Conservation (phyloP, 2,113 vertebrate species). For the Lepisosteus osseus region DNA sequence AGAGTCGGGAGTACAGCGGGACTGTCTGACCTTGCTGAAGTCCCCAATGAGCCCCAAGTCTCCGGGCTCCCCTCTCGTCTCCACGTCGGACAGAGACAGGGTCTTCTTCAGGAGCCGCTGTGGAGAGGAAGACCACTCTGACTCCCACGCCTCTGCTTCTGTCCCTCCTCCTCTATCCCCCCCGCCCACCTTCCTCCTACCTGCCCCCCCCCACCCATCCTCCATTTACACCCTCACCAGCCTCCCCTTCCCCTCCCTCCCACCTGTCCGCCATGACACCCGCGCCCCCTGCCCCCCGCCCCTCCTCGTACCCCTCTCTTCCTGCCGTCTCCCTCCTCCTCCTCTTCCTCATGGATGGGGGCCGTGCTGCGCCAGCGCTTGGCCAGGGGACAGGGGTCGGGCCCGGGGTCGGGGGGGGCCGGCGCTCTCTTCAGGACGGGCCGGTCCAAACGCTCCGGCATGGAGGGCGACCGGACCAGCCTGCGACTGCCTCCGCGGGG, state of each 20-base stretch:
- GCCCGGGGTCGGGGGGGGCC: conserved; percentile 20
- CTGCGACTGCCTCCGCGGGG: conserved; percentile 13
- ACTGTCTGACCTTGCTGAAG: conserved; percentile 54
- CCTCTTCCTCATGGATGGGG: conserved; percentile 6
- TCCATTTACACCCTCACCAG: too few relatives aligned
- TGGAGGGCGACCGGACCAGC: conserved; percentile 51
- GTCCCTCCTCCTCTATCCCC: neutral
- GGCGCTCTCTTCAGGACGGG: conserved; percentile 32
- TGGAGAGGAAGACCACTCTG: neutral
- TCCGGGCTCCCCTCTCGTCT: conserved; percentile 43
- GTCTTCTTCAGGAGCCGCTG: conserved; percentile 49
- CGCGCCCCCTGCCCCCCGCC: conserved; percentile 11
- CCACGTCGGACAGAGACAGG: conserved; percentile 45
- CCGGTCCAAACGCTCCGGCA: conserved; percentile 50
- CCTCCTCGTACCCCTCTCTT: neutral
- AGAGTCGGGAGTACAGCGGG: too few relatives aligned
- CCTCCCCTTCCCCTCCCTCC: too few relatives aligned
- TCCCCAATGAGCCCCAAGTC: conserved; percentile 53
- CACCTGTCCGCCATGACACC: neutral
- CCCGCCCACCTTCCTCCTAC: too few relatives aligned
- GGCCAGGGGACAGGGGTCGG: neutral
- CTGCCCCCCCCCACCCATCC: neutral
- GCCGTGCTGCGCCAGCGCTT: conserved; percentile 27
- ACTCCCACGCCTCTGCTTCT: conserved; percentile 8
- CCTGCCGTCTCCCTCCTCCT: neutral